Base-by-base conservation (phyloP, 2,888 invertebrate genomes). In the Pristionchus arcanus region DNA sequence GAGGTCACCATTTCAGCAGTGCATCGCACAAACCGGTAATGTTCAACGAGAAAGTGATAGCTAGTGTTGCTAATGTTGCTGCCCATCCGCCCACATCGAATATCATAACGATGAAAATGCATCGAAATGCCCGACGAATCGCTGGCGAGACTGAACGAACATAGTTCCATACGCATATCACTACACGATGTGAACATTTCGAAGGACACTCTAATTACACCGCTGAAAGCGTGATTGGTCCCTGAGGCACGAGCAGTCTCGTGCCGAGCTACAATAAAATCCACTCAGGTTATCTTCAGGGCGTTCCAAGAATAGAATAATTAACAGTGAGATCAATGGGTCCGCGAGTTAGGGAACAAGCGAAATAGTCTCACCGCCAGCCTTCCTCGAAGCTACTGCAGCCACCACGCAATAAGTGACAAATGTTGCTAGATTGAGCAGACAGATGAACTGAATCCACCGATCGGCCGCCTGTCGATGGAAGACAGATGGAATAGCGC, bases 31-130 rank as follows among this genome's bases (percentile, higher is more conserved):
- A 42, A 42, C 77, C 42, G 2, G 77, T 77, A 4, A 42, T 42
- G 9, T 42, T 13, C 2, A 77, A n/a, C 1, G 25, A 15, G 42
- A 37, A 19, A 11, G 77, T 77, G 37, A 77, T 19, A 0, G 19
- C 25, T 5, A 77, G 77, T 11, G n/a, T 2, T 0, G n/a, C n/a
- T 5, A 77, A 11, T 0, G 37, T 25, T 1, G 42, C 16, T 25
- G 77, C 25, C 77, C 77, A 77, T 37, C 77, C 77, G 25, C 77
- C 42, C 21, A 77, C 77, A n/a, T 77, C 77, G 2, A 42, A 77
- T 11, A 42, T 49, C 77, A 77, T 77, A 0, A 77, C 77, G 77
- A 77, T 25, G 77, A 77, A 77, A 11, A 77, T 21, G 49, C 25
- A 25, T 1, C 77, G 77, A 25, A 77, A 77, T 2, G 37, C 77